phyloP scores from a whole-genome alignment of 2,797 vertebrate species.

The Orestias chungarensis region DNA sequence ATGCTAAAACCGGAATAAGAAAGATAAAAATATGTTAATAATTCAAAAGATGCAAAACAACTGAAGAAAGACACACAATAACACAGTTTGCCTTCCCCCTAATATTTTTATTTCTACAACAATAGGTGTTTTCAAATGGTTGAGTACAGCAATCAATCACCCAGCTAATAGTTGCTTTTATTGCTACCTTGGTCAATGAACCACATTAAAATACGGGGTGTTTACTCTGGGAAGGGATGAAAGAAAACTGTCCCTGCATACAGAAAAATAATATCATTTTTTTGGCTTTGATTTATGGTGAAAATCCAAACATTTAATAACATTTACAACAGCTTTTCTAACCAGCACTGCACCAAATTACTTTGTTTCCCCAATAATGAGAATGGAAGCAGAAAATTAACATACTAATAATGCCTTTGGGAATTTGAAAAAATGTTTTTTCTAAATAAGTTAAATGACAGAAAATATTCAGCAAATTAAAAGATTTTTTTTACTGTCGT shows the following conservation, averaged over 20 bases:
- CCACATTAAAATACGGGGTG: neutral
- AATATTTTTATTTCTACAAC: neutral
- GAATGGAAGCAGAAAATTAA: neutral
- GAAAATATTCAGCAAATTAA: slow-evolving; percentile 52
- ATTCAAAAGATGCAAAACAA: neutral
- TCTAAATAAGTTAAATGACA: slow-evolving; percentile 24
- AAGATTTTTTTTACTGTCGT: slow-evolving; percentile 21
- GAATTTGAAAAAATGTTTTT: slow-evolving; percentile 19
- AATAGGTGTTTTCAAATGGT: neutral
- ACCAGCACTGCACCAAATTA: neutral
- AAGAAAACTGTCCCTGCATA: neutral
- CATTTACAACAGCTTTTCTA: neutral
- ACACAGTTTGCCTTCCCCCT: neutral
- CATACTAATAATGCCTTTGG: neutral
- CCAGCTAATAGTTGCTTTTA: neutral
- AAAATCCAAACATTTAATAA: slow-evolving; percentile 3
- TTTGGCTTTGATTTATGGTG: neutral
- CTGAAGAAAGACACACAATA: neutral
- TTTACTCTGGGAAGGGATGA: neutral
- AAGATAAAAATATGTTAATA: neutral
- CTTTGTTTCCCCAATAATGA: neutral
- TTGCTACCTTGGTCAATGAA: neutral
- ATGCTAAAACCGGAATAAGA: neutral
- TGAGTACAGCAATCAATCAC: neutral
- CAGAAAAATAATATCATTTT: neutral